Percentiles rank a stretch among this genome's conserved stretches.
These are phyloP conservation scores for Boloria selene DNA, from an alignment of 2,888 invertebrate species.

Conservation along the genomic window DNA sequence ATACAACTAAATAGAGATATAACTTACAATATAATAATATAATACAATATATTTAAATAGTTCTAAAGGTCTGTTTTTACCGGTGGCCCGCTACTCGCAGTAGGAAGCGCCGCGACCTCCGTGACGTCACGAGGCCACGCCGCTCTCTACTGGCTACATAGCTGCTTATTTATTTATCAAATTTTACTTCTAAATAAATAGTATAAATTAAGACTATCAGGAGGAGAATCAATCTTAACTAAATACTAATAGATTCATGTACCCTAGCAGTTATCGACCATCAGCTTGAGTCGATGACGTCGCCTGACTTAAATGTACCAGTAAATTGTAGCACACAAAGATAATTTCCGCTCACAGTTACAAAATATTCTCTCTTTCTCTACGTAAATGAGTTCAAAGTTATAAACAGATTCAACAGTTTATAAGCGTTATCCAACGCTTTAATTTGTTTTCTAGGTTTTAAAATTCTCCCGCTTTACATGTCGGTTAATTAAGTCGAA, in stretches of 20 bases:
- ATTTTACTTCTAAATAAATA: too few relatives aligned
- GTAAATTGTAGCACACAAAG: too few relatives aligned
- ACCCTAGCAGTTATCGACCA: neutral
- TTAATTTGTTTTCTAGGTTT: neutral
- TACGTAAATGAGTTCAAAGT: too few relatives aligned
- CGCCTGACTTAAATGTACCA: too few relatives aligned
- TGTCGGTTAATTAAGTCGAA: conserved; percentile 1
- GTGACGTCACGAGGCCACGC: conserved; percentile 67
- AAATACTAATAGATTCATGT: conserved; percentile 1
- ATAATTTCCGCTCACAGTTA: too few relatives aligned
- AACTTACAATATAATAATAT: neutral
- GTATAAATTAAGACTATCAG: too few relatives aligned
- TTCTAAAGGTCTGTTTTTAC: conserved; percentile 30
- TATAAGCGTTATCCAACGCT: too few relatives aligned
- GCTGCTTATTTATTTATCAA: conserved; percentile 34
- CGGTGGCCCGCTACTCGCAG: conserved; percentile 38
- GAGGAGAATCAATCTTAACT: neutral
- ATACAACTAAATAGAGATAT: neutral
- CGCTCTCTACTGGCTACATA: conserved; percentile 56
- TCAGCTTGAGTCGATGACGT: neutral
- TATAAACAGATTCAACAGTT: too few relatives aligned
- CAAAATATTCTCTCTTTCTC: too few relatives aligned
- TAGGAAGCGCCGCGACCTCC: conserved; percentile 69
- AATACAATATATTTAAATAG: conserved; percentile 14
- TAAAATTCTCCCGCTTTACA: neutral